Conservation (phyloP, 2,797 vertebrate species). For the Premnoplex brunnescens region DNA sequence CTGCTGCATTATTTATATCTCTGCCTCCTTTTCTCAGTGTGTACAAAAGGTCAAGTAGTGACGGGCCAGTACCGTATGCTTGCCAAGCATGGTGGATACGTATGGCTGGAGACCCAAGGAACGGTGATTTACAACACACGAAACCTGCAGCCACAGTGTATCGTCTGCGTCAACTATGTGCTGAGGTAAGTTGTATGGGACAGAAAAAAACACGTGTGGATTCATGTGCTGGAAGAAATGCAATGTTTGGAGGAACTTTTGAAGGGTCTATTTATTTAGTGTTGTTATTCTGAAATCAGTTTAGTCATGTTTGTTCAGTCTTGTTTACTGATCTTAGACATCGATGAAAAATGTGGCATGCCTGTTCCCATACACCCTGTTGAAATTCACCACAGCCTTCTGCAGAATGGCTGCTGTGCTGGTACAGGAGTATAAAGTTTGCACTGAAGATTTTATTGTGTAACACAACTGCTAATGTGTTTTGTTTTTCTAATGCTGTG, state of each 20-base stretch:
- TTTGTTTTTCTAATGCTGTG: background rate
- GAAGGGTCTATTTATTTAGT: slow-evolving; percentile 3
- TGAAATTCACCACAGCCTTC: background rate
- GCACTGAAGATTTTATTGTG: background rate
- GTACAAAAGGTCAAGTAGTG: slow-evolving; percentile 93
- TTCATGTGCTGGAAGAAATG: background rate
- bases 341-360: slow-evolving; percentile 1
- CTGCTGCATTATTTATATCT: background rate
- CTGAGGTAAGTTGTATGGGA: slow-evolving; percentile 82
- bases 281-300: background rate
- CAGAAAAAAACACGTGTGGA: background rate
- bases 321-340: slow-evolving; percentile 47
- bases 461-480: background rate
- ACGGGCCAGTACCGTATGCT: slow-evolving; percentile 94
- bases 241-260: background rate
- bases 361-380: background rate
- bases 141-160: slow-evolving; percentile 96
- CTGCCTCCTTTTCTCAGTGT: slow-evolving; percentile 80
- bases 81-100: slow-evolving; percentile 92
- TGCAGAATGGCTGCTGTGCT: background rate
- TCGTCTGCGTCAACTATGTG: slow-evolving; percentile 95
- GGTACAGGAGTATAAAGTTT: background rate
- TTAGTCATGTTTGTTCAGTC: slow-evolving; percentile 30
- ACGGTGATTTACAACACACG: slow-evolving; percentile 96
- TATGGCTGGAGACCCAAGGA: slow-evolving; percentile 96